Percentiles rank a stretch among this genome's conserved stretches.
Evolutionary conservation across 2,888 invertebrate genomes (phyloP).

Genomic region (Nebria salina): DNA sequence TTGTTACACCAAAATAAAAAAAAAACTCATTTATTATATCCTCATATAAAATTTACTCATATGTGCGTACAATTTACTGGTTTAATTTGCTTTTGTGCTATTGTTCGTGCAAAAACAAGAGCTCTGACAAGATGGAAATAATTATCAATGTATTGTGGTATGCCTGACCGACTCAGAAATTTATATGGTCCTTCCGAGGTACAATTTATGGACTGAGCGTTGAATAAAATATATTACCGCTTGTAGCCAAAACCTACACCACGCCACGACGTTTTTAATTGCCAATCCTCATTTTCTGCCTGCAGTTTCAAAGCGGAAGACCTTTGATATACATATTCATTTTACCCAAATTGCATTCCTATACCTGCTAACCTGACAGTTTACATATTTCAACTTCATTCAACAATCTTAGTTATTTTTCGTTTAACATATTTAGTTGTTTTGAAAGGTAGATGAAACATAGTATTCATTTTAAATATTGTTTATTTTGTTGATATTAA

Average conservation of each 20-base stretch:
- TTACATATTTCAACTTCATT: background rate
- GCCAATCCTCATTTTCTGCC: background rate
- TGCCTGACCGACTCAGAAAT: slow-evolving; percentile 39
- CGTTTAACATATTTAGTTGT: background rate
- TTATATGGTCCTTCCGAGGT: slow-evolving; percentile 24
- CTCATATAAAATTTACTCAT: slow-evolving; percentile 24
- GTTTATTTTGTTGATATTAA: background rate
- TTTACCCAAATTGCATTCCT: background rate
- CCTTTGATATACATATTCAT: background rate
- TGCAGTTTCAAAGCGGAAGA: background rate
- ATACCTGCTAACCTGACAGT: background rate
- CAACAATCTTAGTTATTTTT: background rate
- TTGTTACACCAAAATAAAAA: background rate
- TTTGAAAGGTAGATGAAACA: background rate
- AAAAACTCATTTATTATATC: slow-evolving; percentile 28
- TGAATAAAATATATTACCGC: slow-evolving; percentile 42
- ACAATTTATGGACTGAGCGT: slow-evolving; percentile 33
- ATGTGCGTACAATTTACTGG: slow-evolving; percentile 31
- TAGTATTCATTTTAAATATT: background rate
- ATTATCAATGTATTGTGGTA: slow-evolving; percentile 45
- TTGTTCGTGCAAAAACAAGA: slow-evolving; percentile 39
- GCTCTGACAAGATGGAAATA: slow-evolving; percentile 42
- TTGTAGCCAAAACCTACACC: slow-evolving; percentile 16
- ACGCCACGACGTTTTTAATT: slow-evolving; percentile 36
- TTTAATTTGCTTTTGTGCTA: slow-evolving; percentile 38